phyloP scores from a whole-genome alignment of 1,140 invertebrate genomes.

The Marisa cornuarietis region DNA sequence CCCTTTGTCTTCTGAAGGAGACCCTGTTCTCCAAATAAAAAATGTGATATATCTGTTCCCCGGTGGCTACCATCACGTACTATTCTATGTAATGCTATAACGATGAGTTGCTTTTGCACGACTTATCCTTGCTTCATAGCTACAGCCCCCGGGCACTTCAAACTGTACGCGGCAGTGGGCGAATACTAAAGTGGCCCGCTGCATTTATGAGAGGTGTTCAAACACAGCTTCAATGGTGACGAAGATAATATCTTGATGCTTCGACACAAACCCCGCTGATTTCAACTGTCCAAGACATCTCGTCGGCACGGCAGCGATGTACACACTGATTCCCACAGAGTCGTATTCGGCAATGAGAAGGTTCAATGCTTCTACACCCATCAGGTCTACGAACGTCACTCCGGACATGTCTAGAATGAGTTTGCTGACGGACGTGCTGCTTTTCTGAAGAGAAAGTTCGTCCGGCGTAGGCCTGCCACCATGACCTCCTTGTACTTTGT shows the following conservation, averaged over 20 bases:
- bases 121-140: background rate
- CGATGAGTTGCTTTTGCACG: background rate
- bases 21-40: no score
- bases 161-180: background rate
- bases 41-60: no score
- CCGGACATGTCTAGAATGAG: conserved; percentile 29
- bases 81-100: background rate
- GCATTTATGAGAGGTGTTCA: background rate
- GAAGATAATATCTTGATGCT: conserved; percentile 23
- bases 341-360: conserved; percentile 27
- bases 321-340: conserved; percentile 16
- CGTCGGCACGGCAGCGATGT: conserved; percentile 16
- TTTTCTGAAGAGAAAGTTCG: background rate
- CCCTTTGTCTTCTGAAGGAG: no score
- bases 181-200: no score
- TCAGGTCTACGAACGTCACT: conserved; percentile 39
- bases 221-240: conserved; percentile 24
- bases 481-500: background rate
- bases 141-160: background rate
- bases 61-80: background rate
- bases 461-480: background rate
- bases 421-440: background rate
- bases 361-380: conserved; percentile 38
- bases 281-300: conserved; percentile 20
- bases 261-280: conserved; percentile 21